Conservation (phyloP, 2,113 vertebrate genomes). For the Columba livia region DNA sequence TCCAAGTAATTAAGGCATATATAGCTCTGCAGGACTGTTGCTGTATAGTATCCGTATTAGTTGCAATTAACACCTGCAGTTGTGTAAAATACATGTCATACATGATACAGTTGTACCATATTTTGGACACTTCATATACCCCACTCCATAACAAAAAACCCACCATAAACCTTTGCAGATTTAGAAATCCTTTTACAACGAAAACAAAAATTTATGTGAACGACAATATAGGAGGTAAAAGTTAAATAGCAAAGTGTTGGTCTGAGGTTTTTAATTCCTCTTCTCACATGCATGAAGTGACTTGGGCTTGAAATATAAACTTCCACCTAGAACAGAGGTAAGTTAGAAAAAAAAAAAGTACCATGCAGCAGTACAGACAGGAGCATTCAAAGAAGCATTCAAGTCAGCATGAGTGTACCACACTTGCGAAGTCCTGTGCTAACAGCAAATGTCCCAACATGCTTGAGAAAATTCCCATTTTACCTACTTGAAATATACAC, state of each 20-base stretch:
- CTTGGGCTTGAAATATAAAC: background rate
- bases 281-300: background rate
- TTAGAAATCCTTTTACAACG: background rate
- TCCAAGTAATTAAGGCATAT: background rate
- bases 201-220: background rate
- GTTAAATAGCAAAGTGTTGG: background rate
- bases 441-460: background rate
- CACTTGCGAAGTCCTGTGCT: background rate
- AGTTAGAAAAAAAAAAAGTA: background rate
- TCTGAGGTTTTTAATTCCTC: background rate
- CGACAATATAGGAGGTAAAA: background rate
- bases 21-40: background rate
- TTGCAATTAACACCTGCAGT: background rate
- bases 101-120: accelerated
- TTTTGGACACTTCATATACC: background rate
- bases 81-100: background rate
- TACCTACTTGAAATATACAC: background rate
- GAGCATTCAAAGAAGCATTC: background rate
- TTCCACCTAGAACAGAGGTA: background rate
- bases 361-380: background rate
- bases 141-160: accelerated
- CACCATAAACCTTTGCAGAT: background rate
- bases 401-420: background rate
- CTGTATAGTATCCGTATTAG: accelerated
- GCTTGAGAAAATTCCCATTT: background rate